Evolutionary conservation across 2,113 vertebrate species (phyloP).

Genomic region (Epinephelus fuscoguttatus): DNA sequence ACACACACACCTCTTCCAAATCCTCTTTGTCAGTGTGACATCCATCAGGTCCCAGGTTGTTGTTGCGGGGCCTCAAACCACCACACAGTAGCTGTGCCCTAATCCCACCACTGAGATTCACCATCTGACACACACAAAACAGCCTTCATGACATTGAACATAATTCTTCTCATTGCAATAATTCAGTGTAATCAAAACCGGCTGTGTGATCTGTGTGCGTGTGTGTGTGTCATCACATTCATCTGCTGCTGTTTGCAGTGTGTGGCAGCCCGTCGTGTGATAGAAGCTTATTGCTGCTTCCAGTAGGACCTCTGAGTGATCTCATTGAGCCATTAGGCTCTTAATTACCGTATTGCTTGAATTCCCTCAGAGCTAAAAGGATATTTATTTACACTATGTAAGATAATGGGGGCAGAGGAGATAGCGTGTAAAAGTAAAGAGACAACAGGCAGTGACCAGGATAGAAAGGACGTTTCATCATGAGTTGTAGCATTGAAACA

Average conservation of each 20-base stretch:
- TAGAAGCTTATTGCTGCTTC: neutral
- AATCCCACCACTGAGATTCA: constrained; percentile 40
- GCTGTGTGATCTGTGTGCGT: neutral
- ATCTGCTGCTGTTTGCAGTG: neutral
- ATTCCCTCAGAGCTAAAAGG: constrained; percentile 19
- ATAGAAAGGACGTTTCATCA: fast-evolving
- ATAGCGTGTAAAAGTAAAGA: neutral
- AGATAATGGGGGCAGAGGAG: constrained; percentile 11
- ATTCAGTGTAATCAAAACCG: constrained; percentile 16
- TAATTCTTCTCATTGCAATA: constrained; percentile 1
- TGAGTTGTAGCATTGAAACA: neutral
- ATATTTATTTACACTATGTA: constrained; percentile 24
- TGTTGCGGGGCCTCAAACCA: constrained; percentile 29
- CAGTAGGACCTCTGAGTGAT: constrained; percentile 13
- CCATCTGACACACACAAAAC: neutral
- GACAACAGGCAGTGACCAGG: neutral
- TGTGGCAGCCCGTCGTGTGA: neutral
- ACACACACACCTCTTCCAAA: constrained; percentile 30
- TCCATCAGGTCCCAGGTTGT: constrained; percentile 51
- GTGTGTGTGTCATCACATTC: neutral
- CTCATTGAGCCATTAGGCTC: constrained; percentile 9
- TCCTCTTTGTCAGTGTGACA: constrained; percentile 52
- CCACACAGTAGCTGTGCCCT: neutral
- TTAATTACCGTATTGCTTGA: constrained; percentile 30
- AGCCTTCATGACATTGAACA: neutral